Evolutionary conservation across 2,888 invertebrate species (phyloP).

Genomic region (Idaea aversata): DNA sequence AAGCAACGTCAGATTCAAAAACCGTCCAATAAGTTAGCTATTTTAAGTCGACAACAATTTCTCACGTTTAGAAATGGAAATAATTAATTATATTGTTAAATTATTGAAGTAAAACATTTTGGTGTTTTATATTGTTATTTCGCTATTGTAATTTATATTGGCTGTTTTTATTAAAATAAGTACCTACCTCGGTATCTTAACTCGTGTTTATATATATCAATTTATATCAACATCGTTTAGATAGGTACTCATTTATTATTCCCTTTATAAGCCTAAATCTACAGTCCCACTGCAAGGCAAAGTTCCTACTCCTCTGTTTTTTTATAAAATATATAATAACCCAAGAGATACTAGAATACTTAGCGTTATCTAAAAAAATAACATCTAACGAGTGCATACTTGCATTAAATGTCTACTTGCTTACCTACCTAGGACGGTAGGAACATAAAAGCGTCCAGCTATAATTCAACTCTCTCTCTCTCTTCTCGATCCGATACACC

Average conservation of each 20-base stretch:
- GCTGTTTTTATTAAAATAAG: not conserved
- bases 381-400: not conserved
- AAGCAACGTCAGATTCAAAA: constrained; percentile 31
- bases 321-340: no score
- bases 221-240: no score
- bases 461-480: constrained; percentile 18
- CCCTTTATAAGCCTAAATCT: no score
- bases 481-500: constrained; percentile 24
- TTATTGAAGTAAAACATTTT: constrained; percentile 12
- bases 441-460: not conserved
- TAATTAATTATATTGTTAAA: constrained; percentile 10
- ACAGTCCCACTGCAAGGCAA: no score
- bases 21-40: not conserved
- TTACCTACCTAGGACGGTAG: not conserved
- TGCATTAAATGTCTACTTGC: not conserved
- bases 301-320: no score
- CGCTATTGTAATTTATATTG: not conserved
- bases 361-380: no score
- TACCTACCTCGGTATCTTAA: no score
- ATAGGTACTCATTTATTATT: no score
- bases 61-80: not conserved
- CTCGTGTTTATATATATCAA: no score
- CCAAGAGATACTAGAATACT: no score
- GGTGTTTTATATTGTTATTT: not conserved
- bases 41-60: not conserved